Percentiles rank a stretch among this genome's conserved stretches.
phyloP scores from a whole-genome alignment of 1,140 invertebrate genomes.

The Rhopalosiphum padi region DNA sequence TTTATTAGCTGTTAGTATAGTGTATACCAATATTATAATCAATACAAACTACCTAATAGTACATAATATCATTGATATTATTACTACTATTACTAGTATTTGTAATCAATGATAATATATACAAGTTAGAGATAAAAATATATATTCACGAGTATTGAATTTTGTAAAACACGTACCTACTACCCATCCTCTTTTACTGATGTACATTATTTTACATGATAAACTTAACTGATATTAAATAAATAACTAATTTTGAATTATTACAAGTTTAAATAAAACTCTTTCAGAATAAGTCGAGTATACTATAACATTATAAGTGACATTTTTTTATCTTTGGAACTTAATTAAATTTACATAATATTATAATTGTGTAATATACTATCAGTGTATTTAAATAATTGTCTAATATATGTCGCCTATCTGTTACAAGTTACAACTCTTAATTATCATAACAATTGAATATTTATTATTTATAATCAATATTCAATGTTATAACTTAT shows the following conservation, averaged over 20 bases:
- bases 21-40: not conserved
- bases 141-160: not conserved
- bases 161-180: not conserved
- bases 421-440: not conserved
- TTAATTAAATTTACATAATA: not conserved
- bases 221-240: not conserved
- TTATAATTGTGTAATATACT: not conserved
- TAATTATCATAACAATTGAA: not conserved
- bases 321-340: not conserved
- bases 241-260: not conserved
- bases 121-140: not conserved
- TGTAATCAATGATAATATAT: too few species aligned
- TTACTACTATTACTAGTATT: too few species aligned
- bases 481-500: not conserved
- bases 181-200: not conserved
- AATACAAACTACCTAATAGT: not conserved
- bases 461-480: not conserved
- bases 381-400: slow-evolving; percentile 4
- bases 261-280: not conserved
- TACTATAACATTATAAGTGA: not conserved
- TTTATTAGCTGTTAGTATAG: not conserved
- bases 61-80: not conserved
- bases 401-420: not conserved
- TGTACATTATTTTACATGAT: too few species aligned
- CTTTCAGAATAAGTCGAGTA: not conserved